Conservation (phyloP, 2,113 vertebrate genomes). For the Ophthalmolycus amberensis region DNA sequence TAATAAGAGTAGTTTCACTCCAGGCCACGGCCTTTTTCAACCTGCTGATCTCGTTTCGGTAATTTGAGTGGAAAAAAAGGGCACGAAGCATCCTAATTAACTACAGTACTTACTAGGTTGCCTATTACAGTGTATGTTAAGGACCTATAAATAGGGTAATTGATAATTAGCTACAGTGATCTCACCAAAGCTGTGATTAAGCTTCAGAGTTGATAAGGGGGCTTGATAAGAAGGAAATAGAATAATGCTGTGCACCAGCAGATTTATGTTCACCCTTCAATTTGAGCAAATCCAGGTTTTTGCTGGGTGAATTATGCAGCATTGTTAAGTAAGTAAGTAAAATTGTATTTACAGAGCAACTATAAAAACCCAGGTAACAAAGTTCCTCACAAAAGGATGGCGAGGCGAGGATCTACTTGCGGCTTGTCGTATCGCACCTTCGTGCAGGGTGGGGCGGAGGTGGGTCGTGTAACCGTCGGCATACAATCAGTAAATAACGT, state of each 20-base stretch:
- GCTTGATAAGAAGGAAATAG: constrained; percentile 52
- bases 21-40: constrained; percentile 12
- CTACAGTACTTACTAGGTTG: constrained; percentile 16
- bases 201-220: constrained; percentile 61
- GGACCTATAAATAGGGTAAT: constrained; percentile 64
- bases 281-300: constrained; percentile 42
- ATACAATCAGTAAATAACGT: too few species aligned
- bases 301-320: constrained; percentile 7
- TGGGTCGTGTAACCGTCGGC: too few species aligned
- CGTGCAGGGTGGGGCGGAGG: too few species aligned
- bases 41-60: constrained; percentile 19
- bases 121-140: constrained; percentile 45
- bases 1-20: constrained; percentile 22
- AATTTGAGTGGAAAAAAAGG: constrained; percentile 10
- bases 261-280: constrained; percentile 42
- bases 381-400: too few species aligned
- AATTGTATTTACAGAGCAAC: neutral
- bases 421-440: too few species aligned
- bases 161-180: constrained; percentile 70
- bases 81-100: constrained; percentile 52
- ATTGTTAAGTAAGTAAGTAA: neutral
- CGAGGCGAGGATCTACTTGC: too few species aligned
- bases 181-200: constrained; percentile 72
- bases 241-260: constrained; percentile 32
- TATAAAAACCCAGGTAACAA: too few species aligned